phyloP scores from a whole-genome alignment of 1,140 invertebrate genomes.

The Stenopsyche tienmushanensis region DNA sequence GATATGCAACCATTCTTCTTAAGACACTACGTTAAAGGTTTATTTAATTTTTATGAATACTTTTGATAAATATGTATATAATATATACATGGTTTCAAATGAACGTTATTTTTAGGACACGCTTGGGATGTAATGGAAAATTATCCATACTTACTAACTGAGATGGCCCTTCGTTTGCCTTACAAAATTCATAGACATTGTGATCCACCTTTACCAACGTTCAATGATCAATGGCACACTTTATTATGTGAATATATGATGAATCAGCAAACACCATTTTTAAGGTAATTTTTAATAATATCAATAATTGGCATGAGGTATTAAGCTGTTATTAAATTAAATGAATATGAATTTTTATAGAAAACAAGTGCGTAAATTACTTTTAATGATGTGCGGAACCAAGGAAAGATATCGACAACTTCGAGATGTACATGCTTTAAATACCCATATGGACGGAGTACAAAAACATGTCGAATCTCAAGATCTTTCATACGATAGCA shows the following conservation, averaged over 20 bases:
- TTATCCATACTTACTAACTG: conserved; percentile 90
- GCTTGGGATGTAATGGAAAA: conserved; percentile 90
- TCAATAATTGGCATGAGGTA: too few relatives aligned
- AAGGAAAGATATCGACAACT: conserved; percentile 94
- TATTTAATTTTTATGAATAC: not conserved
- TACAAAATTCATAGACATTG: conserved; percentile 87
- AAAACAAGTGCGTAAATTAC: conserved; percentile 81
- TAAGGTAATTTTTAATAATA: conserved; percentile 48
- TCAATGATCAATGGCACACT: conserved; percentile 82
- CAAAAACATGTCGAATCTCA: conserved; percentile 50
- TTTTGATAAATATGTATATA: not conserved
- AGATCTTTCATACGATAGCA: conserved; percentile 80
- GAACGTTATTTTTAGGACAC: conserved; percentile 58
- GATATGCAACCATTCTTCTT: conserved; percentile 97
- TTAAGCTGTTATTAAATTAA: conserved; percentile 6
- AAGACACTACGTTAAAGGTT: conserved; percentile 84
- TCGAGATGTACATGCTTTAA: conserved; percentile 87
- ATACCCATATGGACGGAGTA: conserved; percentile 75
- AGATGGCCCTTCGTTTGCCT: conserved; percentile 90
- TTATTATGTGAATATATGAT: conserved; percentile 95
- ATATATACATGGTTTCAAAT: not conserved
- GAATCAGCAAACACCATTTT: conserved; percentile 78
- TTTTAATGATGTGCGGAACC: conserved; percentile 91
- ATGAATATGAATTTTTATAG: conserved; percentile 37
- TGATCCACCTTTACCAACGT: conserved; percentile 63